These are phyloP conservation scores for Lissocephala sabroskyi DNA, from an alignment of 2,888 invertebrate genomes.

Conservation along the genomic window DNA sequence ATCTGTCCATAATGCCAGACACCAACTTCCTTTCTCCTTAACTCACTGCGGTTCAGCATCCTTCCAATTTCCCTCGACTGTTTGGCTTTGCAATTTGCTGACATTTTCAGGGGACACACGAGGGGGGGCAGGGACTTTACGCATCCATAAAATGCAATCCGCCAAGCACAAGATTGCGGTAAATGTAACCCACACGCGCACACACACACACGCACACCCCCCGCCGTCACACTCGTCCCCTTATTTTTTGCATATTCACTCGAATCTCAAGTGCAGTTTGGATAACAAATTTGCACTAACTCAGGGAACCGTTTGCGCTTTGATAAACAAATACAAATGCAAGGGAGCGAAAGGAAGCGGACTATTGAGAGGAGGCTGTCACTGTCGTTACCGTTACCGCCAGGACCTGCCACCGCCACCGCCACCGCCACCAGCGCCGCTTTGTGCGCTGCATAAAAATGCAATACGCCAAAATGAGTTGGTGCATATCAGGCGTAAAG, in stretches of 20 bases:
- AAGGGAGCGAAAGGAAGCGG: neutral
- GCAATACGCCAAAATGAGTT: conserved; percentile 31
- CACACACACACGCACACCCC: conserved; percentile 3
- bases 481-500: conserved; percentile 37
- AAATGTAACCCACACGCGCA: neutral
- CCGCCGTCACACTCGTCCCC: no score
- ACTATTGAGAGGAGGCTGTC: no score
- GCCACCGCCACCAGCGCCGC: neutral
- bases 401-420: no score
- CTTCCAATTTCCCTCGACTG: no score
- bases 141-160: conserved; percentile 30
- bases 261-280: conserved; percentile 39
- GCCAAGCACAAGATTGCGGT: conserved; percentile 28
- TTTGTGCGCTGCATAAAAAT: conserved; percentile 21
- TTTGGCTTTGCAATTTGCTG: no score
- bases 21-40: no score
- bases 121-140: no score
- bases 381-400: no score
- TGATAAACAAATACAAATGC: conserved; percentile 54
- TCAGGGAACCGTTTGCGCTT: conserved; percentile 40
- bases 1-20: no score
- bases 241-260: neutral
- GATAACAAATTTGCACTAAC: conserved; percentile 36
- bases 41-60: no score
- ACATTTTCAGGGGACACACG: no score